Base-by-base conservation (phyloP, 2,797 vertebrate species). In the Mionectes olivaceus region DNA sequence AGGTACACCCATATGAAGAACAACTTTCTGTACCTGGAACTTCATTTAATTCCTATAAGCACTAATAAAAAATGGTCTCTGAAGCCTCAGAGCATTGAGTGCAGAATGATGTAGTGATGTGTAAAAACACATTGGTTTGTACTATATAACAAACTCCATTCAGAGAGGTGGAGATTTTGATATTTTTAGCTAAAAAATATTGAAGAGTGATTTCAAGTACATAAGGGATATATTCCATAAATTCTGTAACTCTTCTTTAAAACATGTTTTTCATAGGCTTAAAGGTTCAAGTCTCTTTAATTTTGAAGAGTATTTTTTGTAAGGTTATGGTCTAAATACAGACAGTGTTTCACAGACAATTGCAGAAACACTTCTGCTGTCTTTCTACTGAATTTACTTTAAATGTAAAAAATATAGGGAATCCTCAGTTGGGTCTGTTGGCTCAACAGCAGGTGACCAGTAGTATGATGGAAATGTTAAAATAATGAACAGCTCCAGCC, bases 401-500 rank as follows among this genome's bases (percentile, higher is more conserved):
- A 81, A 94, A 89, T 81, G 69, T 25, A 83, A 59, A 83, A 91
- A 80, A 74, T 33, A 84, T 24, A 79, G 61, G 41, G 6, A 63
- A 52, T 46, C 60, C 94, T 97, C 80, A 90, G 24, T 55, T n/a
- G 41, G 74, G 35, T 30, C 90, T 97, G 78, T 90, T 11, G 5
- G 81, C 83, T 92, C 81, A 93, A 78, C 87, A 95, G 84, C 85
- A 87, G 93, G 91, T 64, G 44, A 69, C 10, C 68, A 73, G 61
- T 41, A 19, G 61, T 70, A 75, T 56, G 69, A 95, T 57, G 52
- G 87, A 96, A 96, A 90, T 92, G 61, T 78, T 73, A 82, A 91
- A 96, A 97, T 96, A 14, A 93, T 89, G 95, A 97, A 97, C 53
- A 89, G 37, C 39, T 65, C 37, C 70, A 87, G 57, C 63, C 86